A percentile compares a stretch with the other conserved stretches of the same genome.
These are phyloP conservation scores for Agonopterix arenella DNA, from an alignment of 2,888 invertebrate genomes.

Conservation along the genomic window DNA sequence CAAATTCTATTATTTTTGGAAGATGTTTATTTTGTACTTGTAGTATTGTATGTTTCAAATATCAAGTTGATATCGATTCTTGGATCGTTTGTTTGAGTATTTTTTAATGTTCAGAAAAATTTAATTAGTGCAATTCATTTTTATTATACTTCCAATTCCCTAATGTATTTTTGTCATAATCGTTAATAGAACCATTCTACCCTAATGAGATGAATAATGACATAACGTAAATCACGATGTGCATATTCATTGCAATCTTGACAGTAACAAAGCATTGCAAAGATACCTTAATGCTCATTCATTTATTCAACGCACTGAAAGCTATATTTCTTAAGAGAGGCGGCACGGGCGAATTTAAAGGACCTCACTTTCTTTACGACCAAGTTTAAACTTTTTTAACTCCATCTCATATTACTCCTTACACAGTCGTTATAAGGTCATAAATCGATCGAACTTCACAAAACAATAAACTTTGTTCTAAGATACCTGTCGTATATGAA, in stretches of 20 bases:
- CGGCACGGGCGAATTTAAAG: slow-evolving; percentile 16
- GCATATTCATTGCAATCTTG: slow-evolving; percentile 26
- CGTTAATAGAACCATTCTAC: neutral
- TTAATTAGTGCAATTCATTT: no score
- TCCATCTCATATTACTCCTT: slow-evolving; percentile 10
- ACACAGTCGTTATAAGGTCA: neutral
- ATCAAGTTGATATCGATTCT: no score
- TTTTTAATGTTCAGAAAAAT: no score
- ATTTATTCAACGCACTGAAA: slow-evolving; percentile 39
- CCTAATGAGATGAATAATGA: neutral
- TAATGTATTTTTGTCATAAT: no score
- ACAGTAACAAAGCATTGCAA: slow-evolving; percentile 34
- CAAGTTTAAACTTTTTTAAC: neutral
- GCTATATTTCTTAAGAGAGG: slow-evolving; percentile 35
- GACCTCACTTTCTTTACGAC: slow-evolving; percentile 5
- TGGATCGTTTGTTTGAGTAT: no score
- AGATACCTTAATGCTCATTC: slow-evolving; percentile 40
- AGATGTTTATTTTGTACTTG: neutral
- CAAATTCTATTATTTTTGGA: slow-evolving; percentile 16
- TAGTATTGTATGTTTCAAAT: no score
- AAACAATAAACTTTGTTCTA: slow-evolving; percentile 14
- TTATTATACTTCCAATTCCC: no score
- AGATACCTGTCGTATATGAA: slow-evolving; percentile 27
- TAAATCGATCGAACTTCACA: neutral
- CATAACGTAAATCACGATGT: slow-evolving; percentile 8